Evolutionary conservation across 2,888 invertebrate species (phyloP), one percentile per base, ranked within the genome.

Genomic region (Trissolcus brochymenae): DNA sequence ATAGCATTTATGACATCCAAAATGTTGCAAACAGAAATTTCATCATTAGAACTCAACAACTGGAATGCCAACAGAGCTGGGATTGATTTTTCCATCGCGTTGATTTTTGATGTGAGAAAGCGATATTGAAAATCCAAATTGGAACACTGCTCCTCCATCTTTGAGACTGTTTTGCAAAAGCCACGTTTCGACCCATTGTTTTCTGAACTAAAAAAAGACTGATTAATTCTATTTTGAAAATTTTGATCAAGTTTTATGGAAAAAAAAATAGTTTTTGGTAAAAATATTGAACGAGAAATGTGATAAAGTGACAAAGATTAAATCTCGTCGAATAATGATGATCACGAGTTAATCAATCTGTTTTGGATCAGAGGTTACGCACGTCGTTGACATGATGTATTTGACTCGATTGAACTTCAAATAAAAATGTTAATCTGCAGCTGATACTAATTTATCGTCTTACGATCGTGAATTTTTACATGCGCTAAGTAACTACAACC

Each of bases 1-100:
- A 85, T 79, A 35, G 75, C 73, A 13, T 82, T 82, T 81, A 88
- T 82, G n/a, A 88, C 81, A 41, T 85, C 72, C 13, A 83, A 81
- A 16, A 87, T 77, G 57, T 83, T 86, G 59, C 83, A 81, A 13
- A 83, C 67, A 1, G 86, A 81, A 1, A 83, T 56, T 25, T 81
- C 79, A 9, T 82, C 71, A 0, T 65, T 59, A 0, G 81, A 72
- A 50, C 78, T 82, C 81, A 82, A 83, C 81, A 87, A 81, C 43
- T 83, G 85, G 19, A 81, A 82, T 0, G 88, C 86, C 71, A 88
- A 84, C 19, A 88, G 61, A 0, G 87, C 86, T 2, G 88, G 88
- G n/a, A 88, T 81, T 19, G 86, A 86, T 17, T 84, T 82, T 79
- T 88, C 88, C 84, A 88, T 83, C 43, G 83, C 84, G 2, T 77